These are phyloP conservation scores for Litoditis marina DNA, from an alignment of 2,888 invertebrate species.

Conservation along the genomic window DNA sequence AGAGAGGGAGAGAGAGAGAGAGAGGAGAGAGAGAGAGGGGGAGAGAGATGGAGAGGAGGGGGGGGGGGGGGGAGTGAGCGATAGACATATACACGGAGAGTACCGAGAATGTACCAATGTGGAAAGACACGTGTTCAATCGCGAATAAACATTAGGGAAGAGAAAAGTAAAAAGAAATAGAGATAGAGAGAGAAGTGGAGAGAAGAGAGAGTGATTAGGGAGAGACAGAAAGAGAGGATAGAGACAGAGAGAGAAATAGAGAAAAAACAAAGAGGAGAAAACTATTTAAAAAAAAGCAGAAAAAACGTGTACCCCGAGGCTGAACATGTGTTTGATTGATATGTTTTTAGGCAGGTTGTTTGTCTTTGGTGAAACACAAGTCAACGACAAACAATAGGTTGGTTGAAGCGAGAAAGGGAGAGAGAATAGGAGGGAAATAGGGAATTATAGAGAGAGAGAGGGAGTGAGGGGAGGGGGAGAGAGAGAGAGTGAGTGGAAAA, in stretches of 20 bases:
- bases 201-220: conserved; percentile 21
- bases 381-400: no score
- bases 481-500: conserved; percentile 5
- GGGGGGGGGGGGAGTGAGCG: conserved; percentile 12
- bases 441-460: neutral
- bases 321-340: no score
- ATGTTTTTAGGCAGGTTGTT: no score
- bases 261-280: neutral
- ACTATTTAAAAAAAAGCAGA: neutral
- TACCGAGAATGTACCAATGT: no score
- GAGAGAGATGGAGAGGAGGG: conserved; percentile 8
- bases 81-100: no score
- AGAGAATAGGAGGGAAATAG: conserved; percentile 2
- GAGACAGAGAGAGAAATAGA: conserved; percentile 8
- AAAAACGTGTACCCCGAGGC: no score
- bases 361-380: no score
- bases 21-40: conserved; percentile 11
- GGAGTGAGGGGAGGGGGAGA: conserved; percentile 6
- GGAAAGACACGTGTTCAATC: no score
- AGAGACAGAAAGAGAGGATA: conserved; percentile 7
- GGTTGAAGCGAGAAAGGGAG: conserved; percentile 3
- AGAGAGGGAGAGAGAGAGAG: conserved; percentile 8
- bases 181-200: no score
- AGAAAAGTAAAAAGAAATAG: no score
- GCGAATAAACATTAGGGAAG: no score